Evolutionary conservation across 1,140 invertebrate species (phyloP).

Genomic region (Nasonia giraulti): DNA sequence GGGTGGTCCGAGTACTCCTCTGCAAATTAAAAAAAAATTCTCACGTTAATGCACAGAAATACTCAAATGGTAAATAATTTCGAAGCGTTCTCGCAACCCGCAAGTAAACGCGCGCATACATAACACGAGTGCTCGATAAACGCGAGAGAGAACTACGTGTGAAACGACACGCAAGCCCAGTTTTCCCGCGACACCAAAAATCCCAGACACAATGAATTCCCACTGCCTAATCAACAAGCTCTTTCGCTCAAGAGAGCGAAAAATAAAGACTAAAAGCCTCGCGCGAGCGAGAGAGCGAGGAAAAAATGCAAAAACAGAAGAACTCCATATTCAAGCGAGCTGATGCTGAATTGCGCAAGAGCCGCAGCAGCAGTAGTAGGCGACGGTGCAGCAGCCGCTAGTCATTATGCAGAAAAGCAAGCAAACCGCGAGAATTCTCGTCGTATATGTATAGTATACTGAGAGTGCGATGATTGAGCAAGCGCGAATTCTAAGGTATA

Average conservation of each 20-base stretch:
- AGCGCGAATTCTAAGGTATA: background rate
- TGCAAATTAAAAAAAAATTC: constrained; percentile 69
- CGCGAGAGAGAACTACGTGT: background rate
- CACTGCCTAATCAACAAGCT: background rate
- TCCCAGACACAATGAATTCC: background rate
- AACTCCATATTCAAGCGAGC: background rate
- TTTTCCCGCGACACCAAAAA: too few species aligned
- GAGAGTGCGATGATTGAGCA: constrained; percentile 6
- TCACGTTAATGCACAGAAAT: background rate
- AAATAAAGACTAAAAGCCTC: background rate
- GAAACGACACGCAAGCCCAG: background rate
- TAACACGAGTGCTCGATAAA: too few species aligned
- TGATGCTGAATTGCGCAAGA: background rate
- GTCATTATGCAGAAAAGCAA: constrained; percentile 28
- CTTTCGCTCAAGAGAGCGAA: background rate
- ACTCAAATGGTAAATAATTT: too few species aligned
- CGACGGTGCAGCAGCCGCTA: background rate
- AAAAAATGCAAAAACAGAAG: background rate
- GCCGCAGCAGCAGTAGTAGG: background rate
- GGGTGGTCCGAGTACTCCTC: constrained; percentile 90
- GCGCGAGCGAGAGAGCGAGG: background rate
- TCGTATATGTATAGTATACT: background rate
- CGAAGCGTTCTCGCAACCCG: too few species aligned
- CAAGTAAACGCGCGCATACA: too few species aligned
- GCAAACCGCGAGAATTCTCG: constrained; percentile 8